Evolutionary conservation across 2,113 vertebrate genomes (phyloP), one percentile per base, ranked within the genome.

Genomic region (Sorex araneus): DNA sequence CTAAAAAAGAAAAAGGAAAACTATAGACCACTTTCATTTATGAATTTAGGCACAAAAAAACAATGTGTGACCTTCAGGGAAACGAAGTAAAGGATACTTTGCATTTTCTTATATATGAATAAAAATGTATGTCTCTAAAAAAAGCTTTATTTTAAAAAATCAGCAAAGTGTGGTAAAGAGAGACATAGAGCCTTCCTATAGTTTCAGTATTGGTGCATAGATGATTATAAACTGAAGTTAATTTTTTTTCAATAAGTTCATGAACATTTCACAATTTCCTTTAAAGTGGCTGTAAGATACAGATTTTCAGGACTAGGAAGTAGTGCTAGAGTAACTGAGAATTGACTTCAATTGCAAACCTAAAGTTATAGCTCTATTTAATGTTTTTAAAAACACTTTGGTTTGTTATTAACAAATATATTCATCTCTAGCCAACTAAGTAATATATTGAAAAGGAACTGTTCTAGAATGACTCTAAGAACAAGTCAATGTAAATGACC

Each of bases 391-490:
- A 63, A 36, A 21, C 60, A 82, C 50, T 71, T 85, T 6, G 3
- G 30, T 43, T 70, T 54, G 23, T 34, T 25, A 30, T 77, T 66
- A 89, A 34, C 32, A 94, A 73, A 67, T 89, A 89, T 77, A 76
- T 91, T 54, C 45, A 82, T 81, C n/a, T 81, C 8, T 82, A n/a
- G 12, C 40, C n/a, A 91, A 84, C 40, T 19, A 30, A 87, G 47
- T 80, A 89, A n/a, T 71, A 15, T 77, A 89, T 94, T 82, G 1
- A 63, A 89, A 94, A 90, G 28, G 2, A 54, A 50, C 0, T 1
- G 4, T 73, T 91, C 86, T 70, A 79, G 27, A 64, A 92, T 70
- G 67, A 76, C 57, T 43, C 87, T n/a, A 36, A 83, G 13, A 66
- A 4, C 50, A 66, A 32, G 4, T 85, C 69, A 81, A 76, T 34